These are phyloP conservation scores for human DNA, from an alignment of 2,113 vertebrate genomes.

Conservation along the genomic window GRCh38 chrX:21818001-21818500, in stretches of 20 bases:
- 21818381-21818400: background rate
- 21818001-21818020: too few relatives aligned
- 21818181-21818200: too few relatives aligned
- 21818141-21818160: too few relatives aligned
- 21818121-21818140: too few relatives aligned
- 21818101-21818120: too few relatives aligned
- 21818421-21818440: background rate
- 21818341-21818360: background rate
- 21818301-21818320: background rate
- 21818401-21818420: background rate
- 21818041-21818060: too few relatives aligned
- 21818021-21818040: too few relatives aligned
- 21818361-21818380: background rate
- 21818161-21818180: too few relatives aligned
- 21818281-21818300: background rate
- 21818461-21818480: background rate
- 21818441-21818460: background rate
- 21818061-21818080: too few relatives aligned
- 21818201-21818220: too few relatives aligned
- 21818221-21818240: conserved; percentile 2
- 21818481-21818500: conserved; percentile 19
- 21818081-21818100: too few relatives aligned
- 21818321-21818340: background rate
- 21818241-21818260: background rate
- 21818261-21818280: background rate